A percentile compares a stretch with the other conserved stretches of the same genome.
phyloP scores from a whole-genome alignment of 23 tunicate genomes.

The Botrylloides violaceus region DNA sequence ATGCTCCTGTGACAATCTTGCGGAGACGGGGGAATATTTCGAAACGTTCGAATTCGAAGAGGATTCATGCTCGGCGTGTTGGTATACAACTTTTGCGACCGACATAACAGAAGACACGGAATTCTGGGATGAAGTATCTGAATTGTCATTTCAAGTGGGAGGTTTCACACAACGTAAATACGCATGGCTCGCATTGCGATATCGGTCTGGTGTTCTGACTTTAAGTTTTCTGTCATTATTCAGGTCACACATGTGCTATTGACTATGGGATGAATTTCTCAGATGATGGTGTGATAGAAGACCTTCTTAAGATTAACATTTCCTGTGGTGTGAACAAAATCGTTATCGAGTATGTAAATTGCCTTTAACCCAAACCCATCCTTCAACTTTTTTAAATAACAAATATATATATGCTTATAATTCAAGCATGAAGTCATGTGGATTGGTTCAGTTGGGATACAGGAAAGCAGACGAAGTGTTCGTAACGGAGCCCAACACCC shows the following conservation, averaged over 20 bases:
- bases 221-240: no score
- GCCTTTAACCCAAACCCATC: not conserved
- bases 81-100: constrained; percentile 12
- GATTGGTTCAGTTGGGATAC: constrained; percentile 8
- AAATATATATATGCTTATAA: not conserved
- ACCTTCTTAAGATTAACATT: not conserved
- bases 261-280: not conserved
- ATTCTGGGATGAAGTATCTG: not conserved
- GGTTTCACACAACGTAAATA: constrained; percentile 1
- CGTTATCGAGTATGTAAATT: not conserved
- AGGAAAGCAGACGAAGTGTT: not conserved
- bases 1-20: constrained; percentile 13
- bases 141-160: not conserved
- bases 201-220: no score
- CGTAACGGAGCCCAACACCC: not conserved
- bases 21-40: constrained; percentile 8
- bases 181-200: no score
- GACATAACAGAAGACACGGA: not conserved
- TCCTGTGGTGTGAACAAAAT: not conserved
- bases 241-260: not conserved
- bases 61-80: constrained; percentile 11
- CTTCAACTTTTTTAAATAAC: not conserved
- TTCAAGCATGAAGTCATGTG: constrained; percentile 1
- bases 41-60: constrained; percentile 11
- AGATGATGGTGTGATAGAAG: not conserved